Conservation (phyloP, 2,113 vertebrate species). For the Tamias sibiricus region DNA sequence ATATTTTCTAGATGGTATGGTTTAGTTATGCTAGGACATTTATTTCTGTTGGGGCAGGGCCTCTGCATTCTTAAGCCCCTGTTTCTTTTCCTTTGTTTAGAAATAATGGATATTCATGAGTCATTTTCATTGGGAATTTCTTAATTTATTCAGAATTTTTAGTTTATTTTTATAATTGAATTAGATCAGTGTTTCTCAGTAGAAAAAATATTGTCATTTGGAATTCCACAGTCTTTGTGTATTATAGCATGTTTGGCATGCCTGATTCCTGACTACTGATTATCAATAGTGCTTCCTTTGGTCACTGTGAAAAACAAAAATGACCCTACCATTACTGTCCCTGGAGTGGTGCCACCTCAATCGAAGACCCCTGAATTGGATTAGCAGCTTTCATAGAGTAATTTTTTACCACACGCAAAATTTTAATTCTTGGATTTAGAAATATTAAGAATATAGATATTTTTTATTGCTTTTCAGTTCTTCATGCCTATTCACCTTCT, state of each 20-base stretch:
- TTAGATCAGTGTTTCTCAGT: not conserved
- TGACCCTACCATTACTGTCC: not conserved
- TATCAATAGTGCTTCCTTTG: not conserved
- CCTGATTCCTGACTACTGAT: not conserved
- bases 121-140: slow-evolving; percentile 4
- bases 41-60: not conserved
- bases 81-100: slow-evolving; percentile 16
- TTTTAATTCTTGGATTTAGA: slow-evolving; percentile 24
- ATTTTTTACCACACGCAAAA: not conserved
- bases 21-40: not conserved
- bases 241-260: not conserved
- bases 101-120: not conserved
- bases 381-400: slow-evolving; percentile 31
- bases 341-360: not conserved
- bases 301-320: not conserved
- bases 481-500: not conserved
- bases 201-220: not conserved
- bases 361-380: not conserved
- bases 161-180: slow-evolving; percentile 11
- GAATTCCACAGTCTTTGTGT: not conserved
- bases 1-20: not conserved
- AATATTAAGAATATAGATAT: not conserved
- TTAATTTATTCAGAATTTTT: not conserved
- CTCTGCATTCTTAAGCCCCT: not conserved
- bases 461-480: slow-evolving; percentile 38